phyloP scores from a whole-genome alignment of 2,113 vertebrate genomes.

The Beaufortia kweichowensis region DNA sequence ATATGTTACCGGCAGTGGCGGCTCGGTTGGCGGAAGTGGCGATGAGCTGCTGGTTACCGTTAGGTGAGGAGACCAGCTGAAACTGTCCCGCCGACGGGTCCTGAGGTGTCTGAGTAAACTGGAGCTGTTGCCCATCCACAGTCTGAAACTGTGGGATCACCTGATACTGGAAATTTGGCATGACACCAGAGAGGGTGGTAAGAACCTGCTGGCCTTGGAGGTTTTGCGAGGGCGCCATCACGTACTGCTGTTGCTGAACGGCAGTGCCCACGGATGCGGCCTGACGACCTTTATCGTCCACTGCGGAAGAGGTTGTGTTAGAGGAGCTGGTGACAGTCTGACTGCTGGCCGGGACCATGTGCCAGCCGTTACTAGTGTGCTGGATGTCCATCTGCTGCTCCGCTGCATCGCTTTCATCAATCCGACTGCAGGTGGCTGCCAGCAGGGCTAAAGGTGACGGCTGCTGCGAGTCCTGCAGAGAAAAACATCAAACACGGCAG shows the following conservation, averaged over 20 bases:
- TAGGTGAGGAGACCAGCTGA: conserved; percentile 84
- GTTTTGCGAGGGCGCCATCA: conserved; percentile 81
- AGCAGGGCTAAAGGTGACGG: conserved; percentile 92
- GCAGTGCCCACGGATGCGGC: conserved; percentile 68
- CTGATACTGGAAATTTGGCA: conserved; percentile 97
- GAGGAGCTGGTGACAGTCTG: conserved; percentile 63
- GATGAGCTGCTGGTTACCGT: conserved; percentile 85
- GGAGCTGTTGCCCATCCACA: conserved; percentile 90
- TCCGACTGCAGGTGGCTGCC: conserved; percentile 95
- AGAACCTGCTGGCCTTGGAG: conserved; percentile 90
- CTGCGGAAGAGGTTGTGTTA: conserved; percentile 71
- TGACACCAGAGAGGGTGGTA: conserved; percentile 82
- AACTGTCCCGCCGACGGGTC: conserved; percentile 86
- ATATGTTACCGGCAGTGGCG: conserved; percentile 81
- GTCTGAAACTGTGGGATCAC: conserved; percentile 97
- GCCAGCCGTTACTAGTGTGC: conserved; percentile 89
- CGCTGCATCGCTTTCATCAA: conserved; percentile 85
- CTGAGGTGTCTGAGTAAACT: conserved; percentile 85
- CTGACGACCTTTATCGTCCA: conserved; percentile 73
- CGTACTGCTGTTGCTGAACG: conserved; percentile 76
- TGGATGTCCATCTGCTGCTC: conserved; percentile 68
- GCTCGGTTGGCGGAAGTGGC: conserved; percentile 76
- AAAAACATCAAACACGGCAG: conserved; percentile 38
- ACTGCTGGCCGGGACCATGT: conserved; percentile 82
- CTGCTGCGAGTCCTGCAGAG: conserved; percentile 85